Percentiles rank a stretch among this genome's conserved stretches.
These are phyloP conservation scores for Caretta caretta DNA, from an alignment of 2,113 vertebrate genomes.

Conservation along the genomic window DNA sequence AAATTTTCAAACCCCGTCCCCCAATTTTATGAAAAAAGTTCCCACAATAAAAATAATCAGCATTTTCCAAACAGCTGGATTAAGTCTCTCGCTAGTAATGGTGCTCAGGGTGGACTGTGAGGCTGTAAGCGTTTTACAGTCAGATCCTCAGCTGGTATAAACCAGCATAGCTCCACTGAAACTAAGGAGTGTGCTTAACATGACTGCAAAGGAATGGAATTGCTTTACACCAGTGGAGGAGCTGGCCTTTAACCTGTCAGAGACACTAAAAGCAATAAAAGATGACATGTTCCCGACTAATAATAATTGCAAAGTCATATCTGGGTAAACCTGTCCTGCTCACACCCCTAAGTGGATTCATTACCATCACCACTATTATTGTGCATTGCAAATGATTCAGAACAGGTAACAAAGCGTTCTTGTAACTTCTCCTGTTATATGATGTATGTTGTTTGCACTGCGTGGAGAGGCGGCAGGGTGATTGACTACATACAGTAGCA, in stretches of 20 bases:
- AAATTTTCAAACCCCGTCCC: constrained; percentile 16
- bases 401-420: background rate
- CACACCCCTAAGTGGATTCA: fast-evolving
- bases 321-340: background rate
- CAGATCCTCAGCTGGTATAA: background rate
- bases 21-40: constrained; percentile 21
- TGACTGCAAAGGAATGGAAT: background rate
- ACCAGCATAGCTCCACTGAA: background rate
- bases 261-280: background rate
- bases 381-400: background rate
- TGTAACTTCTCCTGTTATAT: background rate
- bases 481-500: background rate
- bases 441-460: background rate
- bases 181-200: background rate
- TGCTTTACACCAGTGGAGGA: background rate
- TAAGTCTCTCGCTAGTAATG: constrained; percentile 52
- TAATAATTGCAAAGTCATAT: background rate
- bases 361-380: background rate
- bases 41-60: constrained; percentile 49
- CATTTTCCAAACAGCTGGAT: constrained; percentile 64
- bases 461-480: background rate
- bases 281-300: background rate
- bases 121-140: constrained; percentile 40
- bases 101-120: constrained; percentile 2
- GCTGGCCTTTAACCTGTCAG: no score